Base-by-base conservation (phyloP, 1,140 invertebrate genomes). In the Drosophila fuyamai region DNA sequence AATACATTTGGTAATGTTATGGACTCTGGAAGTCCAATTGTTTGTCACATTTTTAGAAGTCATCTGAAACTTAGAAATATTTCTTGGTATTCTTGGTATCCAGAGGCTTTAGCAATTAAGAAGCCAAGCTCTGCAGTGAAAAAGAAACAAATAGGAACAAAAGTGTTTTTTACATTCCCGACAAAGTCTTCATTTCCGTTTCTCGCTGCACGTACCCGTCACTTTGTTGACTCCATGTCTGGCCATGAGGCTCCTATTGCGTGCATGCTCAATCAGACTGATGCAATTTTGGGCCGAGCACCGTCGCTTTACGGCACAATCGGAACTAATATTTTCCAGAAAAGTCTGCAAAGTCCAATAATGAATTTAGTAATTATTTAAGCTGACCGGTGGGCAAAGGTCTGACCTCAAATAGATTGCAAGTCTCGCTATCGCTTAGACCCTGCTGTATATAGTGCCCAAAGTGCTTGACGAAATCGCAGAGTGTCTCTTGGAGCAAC, bases 401-500 rank as follows among this genome's bases (percentile, higher is more conserved):
- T 13, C 93, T 95, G 95, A 56, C 92, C 76, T 92, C 92, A 13
- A 92, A 78, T 6, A 92, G 53, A 36, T 92, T 92, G 56, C 81
- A 83, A 3, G 96, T 94, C 90, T 97, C 96, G 77, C 94, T 95
- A 77, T 97, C 96, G 76, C 94, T 95, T 47, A 96, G 95, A 84
- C 96, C 97, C 50, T 94, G 94, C 68, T 96, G 96, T 16, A 97
- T 90, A 57, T 95, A 93, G 76, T 94, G 94, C 48, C 95, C 94
- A 55, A 97, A 96, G 84, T 96, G 94, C 35, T 94, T 94, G 68
- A 97, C 93, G 43, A 96, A 94, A 57, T 94, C 92, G 4, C 95
- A 93, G 5, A 97, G 90, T 2, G 95, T 96, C 91, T 97, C 96
- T 76, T 96, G 95, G 4, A 97, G 93, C 27, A 94, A 91, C 75